Evolutionary conservation across 2,113 vertebrate genomes (phyloP).

Genomic region (Pygoscelis adeliae): DNA sequence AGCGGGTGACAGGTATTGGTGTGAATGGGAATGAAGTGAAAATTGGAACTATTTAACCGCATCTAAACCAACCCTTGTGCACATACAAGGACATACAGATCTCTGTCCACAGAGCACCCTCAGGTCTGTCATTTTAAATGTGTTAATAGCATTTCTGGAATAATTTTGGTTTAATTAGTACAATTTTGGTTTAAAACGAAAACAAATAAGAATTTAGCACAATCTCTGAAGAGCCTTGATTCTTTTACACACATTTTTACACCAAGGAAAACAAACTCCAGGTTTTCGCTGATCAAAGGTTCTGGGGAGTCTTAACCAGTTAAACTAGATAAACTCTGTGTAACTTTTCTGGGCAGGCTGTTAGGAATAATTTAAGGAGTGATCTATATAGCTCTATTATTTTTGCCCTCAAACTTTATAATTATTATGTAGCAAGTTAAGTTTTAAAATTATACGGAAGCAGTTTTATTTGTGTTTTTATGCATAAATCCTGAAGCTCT

Average conservation of each 20-base stretch:
- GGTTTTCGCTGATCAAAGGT: neutral
- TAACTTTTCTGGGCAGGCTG: neutral
- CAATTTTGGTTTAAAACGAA: neutral
- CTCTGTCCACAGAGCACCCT: neutral
- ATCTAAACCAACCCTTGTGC: neutral
- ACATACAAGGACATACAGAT: neutral
- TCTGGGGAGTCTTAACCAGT: neutral
- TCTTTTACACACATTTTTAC: neutral
- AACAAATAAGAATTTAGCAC: neutral
- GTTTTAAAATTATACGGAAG: neutral
- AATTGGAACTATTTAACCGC: neutral
- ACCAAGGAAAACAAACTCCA: neutral
- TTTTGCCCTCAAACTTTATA: neutral
- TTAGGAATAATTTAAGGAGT: neutral
- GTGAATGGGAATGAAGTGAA: neutral
- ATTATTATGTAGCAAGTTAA: neutral
- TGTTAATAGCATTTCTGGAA: neutral
- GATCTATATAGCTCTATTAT: neutral
- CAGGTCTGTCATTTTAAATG: neutral
- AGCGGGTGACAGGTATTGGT: neutral
- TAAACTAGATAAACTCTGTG: neutral
- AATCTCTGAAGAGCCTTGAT: neutral
- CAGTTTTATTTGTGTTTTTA: neutral
- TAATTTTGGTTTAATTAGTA: constrained; percentile 10
- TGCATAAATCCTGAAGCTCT: neutral